A percentile compares a stretch with the other conserved stretches of the same genome.
Evolutionary conservation across 2,888 invertebrate species (phyloP).

Genomic region (Phyto melanocephala): DNA sequence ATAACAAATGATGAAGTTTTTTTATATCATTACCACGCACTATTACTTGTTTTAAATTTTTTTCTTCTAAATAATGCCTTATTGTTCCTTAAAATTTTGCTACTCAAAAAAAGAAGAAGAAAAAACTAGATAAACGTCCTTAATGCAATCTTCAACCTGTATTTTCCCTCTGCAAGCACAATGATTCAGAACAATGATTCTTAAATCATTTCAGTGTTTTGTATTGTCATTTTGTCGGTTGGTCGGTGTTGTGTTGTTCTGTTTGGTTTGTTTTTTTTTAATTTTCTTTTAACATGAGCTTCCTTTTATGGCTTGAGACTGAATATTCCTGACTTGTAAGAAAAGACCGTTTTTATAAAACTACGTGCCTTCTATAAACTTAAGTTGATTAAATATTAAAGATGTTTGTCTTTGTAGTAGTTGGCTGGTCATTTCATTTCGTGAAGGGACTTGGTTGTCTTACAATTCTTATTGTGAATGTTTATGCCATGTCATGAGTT

Average conservation of each 20-base stretch:
- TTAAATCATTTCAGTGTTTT: conserved; percentile 38
- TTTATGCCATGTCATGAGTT: background rate
- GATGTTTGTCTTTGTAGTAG: background rate
- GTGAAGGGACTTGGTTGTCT: conserved; percentile 15
- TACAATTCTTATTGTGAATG: background rate
- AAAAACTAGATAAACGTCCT: background rate
- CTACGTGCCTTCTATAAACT: background rate
- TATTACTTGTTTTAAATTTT: conserved; percentile 4
- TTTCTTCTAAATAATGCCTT: conserved; percentile 10
- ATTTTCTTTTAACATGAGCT: conserved; percentile 4
- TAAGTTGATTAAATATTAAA: background rate
- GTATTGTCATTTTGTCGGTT: conserved; percentile 26
- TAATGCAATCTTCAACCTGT: conserved; percentile 4
- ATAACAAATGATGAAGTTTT: too few species aligned
- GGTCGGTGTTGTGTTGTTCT: background rate
- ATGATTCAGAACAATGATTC: conserved; percentile 23
- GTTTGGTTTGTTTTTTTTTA: conserved; percentile 2
- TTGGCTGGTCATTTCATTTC: background rate
- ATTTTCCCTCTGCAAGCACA: background rate
- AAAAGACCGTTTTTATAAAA: conserved; percentile 11
- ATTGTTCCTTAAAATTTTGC: conserved; percentile 12
- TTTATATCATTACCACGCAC: conserved; percentile 3
- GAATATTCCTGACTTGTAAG: conserved; percentile 38
- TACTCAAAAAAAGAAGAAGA: conserved; percentile 14
- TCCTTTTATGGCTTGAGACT: conserved; percentile 48